These are phyloP conservation scores for Meghimatium bilineatum DNA, from an alignment of 2,888 invertebrate species.

Conservation along the genomic window DNA sequence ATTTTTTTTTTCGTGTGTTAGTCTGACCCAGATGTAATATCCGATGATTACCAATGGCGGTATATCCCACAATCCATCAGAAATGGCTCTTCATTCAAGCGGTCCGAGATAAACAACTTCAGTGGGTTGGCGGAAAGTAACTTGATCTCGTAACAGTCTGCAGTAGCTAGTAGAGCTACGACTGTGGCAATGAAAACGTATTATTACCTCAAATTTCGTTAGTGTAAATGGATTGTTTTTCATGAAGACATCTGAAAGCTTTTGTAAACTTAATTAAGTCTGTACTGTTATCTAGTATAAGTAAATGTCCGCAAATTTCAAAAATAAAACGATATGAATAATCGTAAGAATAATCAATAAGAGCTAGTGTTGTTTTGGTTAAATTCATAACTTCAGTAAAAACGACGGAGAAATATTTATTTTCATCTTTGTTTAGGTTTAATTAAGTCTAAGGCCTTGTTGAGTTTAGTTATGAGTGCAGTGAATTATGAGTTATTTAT, in stretches of 20 bases:
- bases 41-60: slow-evolving; percentile 17
- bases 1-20: slow-evolving; percentile 27
- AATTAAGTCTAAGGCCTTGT: too few species aligned
- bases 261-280: not conserved
- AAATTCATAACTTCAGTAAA: too few species aligned
- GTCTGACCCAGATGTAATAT: not conserved
- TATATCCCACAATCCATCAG: slow-evolving; percentile 42
- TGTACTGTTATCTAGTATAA: not conserved
- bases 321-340: not conserved
- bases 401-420: too few species aligned
- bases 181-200: not conserved
- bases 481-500: too few species aligned
- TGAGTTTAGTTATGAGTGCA: too few species aligned
- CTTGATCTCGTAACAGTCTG: not conserved
- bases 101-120: slow-evolving; percentile 16
- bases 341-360: too few species aligned
- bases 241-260: not conserved
- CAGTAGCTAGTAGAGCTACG: not conserved
- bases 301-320: slow-evolving; percentile 16
- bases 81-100: slow-evolving; percentile 47
- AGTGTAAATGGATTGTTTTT: not conserved
- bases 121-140: slow-evolving; percentile 41
- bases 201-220: not conserved
- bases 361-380: too few species aligned
- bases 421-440: too few species aligned